These are phyloP conservation scores for Phenganax marumi DNA, from an alignment of 92 coral and sea anemone genomes.

Conservation along the genomic window DNA sequence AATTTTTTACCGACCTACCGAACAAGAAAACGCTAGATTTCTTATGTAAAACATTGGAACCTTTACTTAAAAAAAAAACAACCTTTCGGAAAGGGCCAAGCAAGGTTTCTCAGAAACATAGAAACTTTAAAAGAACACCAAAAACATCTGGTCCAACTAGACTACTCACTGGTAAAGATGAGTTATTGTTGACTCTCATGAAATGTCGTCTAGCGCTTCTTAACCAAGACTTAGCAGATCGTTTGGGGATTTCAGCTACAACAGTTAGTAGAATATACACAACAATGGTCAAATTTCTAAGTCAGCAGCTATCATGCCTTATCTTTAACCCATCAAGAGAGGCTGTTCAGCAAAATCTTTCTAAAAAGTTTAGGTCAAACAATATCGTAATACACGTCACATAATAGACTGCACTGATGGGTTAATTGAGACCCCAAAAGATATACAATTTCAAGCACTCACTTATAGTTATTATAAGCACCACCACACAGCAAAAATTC, in stretches of 20 bases:
- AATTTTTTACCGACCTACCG: conserved; percentile 58
- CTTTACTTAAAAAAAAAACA: conserved; percentile 18
- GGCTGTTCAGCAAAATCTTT: conserved; percentile 53
- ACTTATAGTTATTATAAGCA: not conserved
- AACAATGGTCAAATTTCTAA: conserved; percentile 62
- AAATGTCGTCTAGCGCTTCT: conserved; percentile 58
- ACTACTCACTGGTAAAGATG: conserved; percentile 50
- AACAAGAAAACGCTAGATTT: conserved; percentile 54
- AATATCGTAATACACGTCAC: conserved; percentile 11
- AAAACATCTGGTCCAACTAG: conserved; percentile 62
- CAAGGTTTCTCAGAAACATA: conserved; percentile 36
- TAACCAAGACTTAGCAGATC: conserved; percentile 57
- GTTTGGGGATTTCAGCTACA: conserved; percentile 50
- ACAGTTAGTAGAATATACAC: no score
- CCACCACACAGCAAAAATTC: not conserved
- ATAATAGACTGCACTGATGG: not conserved
- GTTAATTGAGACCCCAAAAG: not conserved
- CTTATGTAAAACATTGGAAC: not conserved
- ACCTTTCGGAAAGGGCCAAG: conserved; percentile 47
- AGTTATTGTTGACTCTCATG: conserved; percentile 59
- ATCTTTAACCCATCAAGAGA: conserved; percentile 53
- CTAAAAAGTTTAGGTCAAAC: conserved; percentile 57
- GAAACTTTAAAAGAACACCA: conserved; percentile 53
- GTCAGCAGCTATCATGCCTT: conserved; percentile 55
- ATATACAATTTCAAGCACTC: not conserved